Base-by-base conservation (phyloP, 2,113 vertebrate species). In the Brachypodius melanocephalos region DNA sequence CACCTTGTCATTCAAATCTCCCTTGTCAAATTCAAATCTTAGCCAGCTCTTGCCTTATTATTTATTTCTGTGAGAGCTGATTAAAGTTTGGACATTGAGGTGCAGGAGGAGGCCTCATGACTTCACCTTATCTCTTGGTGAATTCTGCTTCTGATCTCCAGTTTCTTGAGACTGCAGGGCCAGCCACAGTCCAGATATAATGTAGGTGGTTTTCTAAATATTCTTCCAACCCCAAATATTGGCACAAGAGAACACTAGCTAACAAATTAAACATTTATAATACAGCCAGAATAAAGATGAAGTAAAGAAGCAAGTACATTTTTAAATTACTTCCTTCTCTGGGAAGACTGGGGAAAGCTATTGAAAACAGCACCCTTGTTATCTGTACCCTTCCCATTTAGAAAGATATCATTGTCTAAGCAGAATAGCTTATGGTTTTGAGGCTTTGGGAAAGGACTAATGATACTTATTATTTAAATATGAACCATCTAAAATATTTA, bases 1-100 rank as follows among this genome's bases (percentile, higher is more conserved):
- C 43, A 90, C 57, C 86, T 95, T 76, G 84, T 95, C 80, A 73
- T 85, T 95, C 95, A 87, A 42, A 87, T 85, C n/a, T 94, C 43
- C 38, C 58, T 68, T 66, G 55, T 90, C 71, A 89, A 83, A 89
- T 28, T 76, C 42, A 62, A 76, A 89, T 73, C 71, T 78, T 61
- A 84, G 21, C 20, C 61, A 89, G 5, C 18, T 78, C 48, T 32
- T 62, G 12, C 55, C 65, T 86, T 72, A 54, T 94, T 90, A 86
- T 88, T 91, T 92, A 74, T 84, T 93, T 95, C 21, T 81, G 48
- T 81, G 55, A 65, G 69, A 92, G 12, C 2, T 89, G 65, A 90
- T 95, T 93, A 75, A 95, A 95, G 28, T 96, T 95, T 91, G 52
- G 91, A 85, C 38, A 57, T 57, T 48, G 42, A 79, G 21, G 45